These are phyloP conservation scores for Melanerpes aurifrons DNA, from an alignment of 2,113 vertebrate species.

Conservation along the genomic window DNA sequence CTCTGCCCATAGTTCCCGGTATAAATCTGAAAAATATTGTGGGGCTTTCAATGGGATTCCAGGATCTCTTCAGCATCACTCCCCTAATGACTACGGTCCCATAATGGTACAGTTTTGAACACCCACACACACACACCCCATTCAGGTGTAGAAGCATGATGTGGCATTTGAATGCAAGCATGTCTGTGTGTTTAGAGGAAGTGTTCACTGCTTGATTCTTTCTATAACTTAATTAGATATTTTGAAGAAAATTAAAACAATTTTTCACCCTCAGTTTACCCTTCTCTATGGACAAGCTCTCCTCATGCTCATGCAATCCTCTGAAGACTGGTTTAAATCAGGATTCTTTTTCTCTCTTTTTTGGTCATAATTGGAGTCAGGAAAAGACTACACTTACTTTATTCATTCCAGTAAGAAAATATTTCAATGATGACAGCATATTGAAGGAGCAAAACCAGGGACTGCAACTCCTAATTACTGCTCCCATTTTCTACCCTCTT, in stretches of 20 bases:
- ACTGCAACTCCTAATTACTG: conserved; percentile 21
- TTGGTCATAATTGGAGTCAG: conserved; percentile 16
- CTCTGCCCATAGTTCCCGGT: neutral
- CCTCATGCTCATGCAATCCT: neutral
- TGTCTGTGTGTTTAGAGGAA: neutral
- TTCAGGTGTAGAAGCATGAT: neutral
- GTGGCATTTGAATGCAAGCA: neutral
- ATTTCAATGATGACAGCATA: conserved; percentile 36
- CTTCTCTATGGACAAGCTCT: neutral
- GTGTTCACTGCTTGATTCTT: neutral
- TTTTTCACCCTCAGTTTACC: neutral
- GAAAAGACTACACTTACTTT: conserved; percentile 25
- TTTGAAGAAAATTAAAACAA: neutral
- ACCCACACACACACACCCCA: neutral
- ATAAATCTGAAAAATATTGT: neutral
- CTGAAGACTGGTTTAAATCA: conserved; percentile 29
- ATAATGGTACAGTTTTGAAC: neutral
- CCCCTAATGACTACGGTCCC: neutral
- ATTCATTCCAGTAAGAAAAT: conserved; percentile 34
- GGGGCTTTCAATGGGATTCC: neutral
- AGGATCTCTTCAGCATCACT: neutral
- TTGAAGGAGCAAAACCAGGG: conserved; percentile 17
- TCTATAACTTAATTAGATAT: neutral
- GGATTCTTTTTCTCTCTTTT: neutral
- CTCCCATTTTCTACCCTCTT: conserved; percentile 10